Conservation (phyloP, 2,113 vertebrate genomes). For the Talpa occidentalis region DNA sequence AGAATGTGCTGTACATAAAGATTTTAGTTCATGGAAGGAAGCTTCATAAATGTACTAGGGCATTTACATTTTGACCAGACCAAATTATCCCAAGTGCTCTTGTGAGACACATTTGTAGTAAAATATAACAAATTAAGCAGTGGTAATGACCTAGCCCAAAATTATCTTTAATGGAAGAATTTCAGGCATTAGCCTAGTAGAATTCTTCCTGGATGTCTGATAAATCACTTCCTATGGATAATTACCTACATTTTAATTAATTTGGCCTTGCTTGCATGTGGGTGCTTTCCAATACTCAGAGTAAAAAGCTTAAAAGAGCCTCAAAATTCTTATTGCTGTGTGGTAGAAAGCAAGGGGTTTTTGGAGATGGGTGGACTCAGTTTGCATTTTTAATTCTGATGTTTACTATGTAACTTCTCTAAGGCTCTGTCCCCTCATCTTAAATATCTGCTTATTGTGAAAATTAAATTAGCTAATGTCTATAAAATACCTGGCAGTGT, state of each 20-base stretch:
- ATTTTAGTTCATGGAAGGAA: conserved; percentile 4
- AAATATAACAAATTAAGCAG: conserved; percentile 23
- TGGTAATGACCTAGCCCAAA: background rate
- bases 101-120: conserved; percentile 52
- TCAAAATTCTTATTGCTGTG: background rate
- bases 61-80: background rate
- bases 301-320: background rate
- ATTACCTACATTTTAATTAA: conserved; percentile 41
- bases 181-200: background rate
- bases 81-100: background rate
- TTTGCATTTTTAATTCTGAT: conserved; percentile 10
- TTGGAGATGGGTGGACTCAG: background rate
- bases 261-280: background rate
- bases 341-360: background rate
- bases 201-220: conserved; percentile 22
- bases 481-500: conserved; percentile 7
- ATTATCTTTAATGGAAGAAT: conserved; percentile 14
- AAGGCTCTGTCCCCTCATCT: background rate
- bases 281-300: background rate
- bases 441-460: conserved; percentile 28
- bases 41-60: background rate
- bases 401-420: background rate
- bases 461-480: conserved; percentile 8
- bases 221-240: conserved; percentile 15
- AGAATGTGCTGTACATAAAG: background rate